Conservation (phyloP, 2,888 invertebrate species). For the Drosophila suboccidentalis region DNA sequence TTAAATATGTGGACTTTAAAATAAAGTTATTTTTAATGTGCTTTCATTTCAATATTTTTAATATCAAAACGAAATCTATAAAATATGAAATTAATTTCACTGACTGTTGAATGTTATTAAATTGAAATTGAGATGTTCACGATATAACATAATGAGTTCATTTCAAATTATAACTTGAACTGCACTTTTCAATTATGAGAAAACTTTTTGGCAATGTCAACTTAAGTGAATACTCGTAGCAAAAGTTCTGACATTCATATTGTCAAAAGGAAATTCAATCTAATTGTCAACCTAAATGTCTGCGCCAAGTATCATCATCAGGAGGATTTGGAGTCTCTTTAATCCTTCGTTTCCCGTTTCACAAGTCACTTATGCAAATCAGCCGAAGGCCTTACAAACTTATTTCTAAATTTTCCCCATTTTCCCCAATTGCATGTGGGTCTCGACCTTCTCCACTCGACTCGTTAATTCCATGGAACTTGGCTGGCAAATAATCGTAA, state of each 20-base stretch:
- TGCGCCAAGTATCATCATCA: slow-evolving; percentile 9
- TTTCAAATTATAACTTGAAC: slow-evolving; percentile 1
- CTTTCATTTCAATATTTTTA: no score
- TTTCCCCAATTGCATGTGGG: slow-evolving; percentile 34
- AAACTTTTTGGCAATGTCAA: slow-evolving; percentile 17
- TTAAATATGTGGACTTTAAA: no score
- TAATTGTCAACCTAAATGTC: slow-evolving; percentile 22
- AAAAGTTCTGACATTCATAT: slow-evolving; percentile 10
- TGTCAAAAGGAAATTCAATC: slow-evolving; percentile 26
- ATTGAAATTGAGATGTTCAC: not conserved
- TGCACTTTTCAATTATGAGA: slow-evolving; percentile 17
- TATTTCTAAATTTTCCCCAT: slow-evolving; percentile 8
- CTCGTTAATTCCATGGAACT: slow-evolving; percentile 41
- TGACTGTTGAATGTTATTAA: not conserved
- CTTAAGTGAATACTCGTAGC: not conserved
- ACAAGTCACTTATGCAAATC: slow-evolving; percentile 68
- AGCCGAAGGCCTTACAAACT: slow-evolving; percentile 29
- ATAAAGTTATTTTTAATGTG: no score
- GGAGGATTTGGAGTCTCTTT: slow-evolving; percentile 12
- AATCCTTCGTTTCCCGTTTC: slow-evolving; percentile 18
- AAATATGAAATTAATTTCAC: no score
- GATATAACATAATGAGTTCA: slow-evolving; percentile 1
- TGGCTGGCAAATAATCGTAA: slow-evolving; percentile 24
- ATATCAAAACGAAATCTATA: no score
- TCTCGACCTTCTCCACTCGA: slow-evolving; percentile 3